Conservation (phyloP, 2,888 invertebrate species). For the Cephus spinipes region DNA sequence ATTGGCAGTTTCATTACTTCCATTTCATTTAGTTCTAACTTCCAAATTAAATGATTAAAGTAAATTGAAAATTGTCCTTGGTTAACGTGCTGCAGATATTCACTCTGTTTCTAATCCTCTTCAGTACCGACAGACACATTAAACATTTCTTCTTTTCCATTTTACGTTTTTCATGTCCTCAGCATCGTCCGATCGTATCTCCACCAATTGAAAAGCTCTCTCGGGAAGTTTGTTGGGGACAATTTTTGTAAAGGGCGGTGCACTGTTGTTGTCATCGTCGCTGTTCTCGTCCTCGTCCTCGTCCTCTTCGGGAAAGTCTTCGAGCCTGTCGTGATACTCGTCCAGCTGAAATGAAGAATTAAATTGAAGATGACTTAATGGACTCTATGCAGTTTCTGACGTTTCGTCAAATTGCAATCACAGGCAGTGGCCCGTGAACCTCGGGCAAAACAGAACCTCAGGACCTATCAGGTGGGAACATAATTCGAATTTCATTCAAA, state of each 20-base stretch:
- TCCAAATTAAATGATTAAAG: constrained; percentile 23
- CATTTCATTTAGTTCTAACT: constrained; percentile 20
- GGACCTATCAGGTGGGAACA: background rate
- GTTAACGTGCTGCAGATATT: background rate
- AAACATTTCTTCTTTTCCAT: constrained; percentile 7
- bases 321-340: constrained; percentile 68
- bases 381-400: background rate
- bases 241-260: constrained; percentile 58
- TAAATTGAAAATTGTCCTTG: background rate
- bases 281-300: constrained; percentile 66
- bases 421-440: background rate
- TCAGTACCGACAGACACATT: background rate
- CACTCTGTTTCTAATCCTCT: constrained; percentile 11
- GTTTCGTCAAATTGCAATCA: background rate
- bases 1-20: constrained; percentile 41
- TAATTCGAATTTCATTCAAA: background rate
- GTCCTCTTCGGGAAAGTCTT: constrained; percentile 68
- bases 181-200: constrained; percentile 49
- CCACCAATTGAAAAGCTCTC: constrained; percentile 72
- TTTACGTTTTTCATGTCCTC: constrained; percentile 64
- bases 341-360: constrained; percentile 60
- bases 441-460: background rate
- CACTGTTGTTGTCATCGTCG: constrained; percentile 61
- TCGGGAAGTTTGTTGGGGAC: constrained; percentile 61
- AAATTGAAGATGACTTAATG: background rate